A percentile compares a stretch with the other conserved stretches of the same genome.
Evolutionary conservation across 2,888 invertebrate genomes (phyloP).

Genomic region (Clistopyga incitator): DNA sequence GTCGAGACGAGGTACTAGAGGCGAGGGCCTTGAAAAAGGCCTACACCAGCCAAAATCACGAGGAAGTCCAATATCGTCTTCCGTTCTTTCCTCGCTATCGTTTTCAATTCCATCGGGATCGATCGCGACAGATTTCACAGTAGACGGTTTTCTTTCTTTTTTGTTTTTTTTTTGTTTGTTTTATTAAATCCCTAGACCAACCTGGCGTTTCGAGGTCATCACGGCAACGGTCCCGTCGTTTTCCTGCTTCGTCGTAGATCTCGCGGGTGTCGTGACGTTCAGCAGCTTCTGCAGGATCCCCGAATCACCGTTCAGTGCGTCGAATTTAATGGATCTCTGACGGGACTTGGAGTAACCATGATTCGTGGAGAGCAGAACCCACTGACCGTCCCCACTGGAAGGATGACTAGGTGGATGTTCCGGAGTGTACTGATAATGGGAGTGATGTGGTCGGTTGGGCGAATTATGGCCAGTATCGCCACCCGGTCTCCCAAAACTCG

Average conservation of each 20-base stretch:
- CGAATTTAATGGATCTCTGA: slow-evolving; percentile 83
- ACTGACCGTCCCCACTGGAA: slow-evolving; percentile 89
- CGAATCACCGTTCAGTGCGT: slow-evolving; percentile 70
- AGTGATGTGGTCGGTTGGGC: slow-evolving; percentile 81
- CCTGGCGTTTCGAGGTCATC: slow-evolving; percentile 83
- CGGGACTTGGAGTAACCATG: slow-evolving; percentile 87
- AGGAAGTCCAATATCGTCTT: slow-evolving; percentile 55
- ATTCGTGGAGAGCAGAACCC: slow-evolving; percentile 91
- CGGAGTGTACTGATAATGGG: slow-evolving; percentile 84
- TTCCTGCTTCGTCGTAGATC: slow-evolving; percentile 58
- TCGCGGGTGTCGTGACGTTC: slow-evolving; percentile 40
- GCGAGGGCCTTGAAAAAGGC: slow-evolving; percentile 5
- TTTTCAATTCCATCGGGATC: slow-evolving; percentile 50
- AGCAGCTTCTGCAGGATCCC: slow-evolving; percentile 66
- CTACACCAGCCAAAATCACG: slow-evolving; percentile 27
- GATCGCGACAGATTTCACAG: slow-evolving; percentile 47
- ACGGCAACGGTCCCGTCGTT: slow-evolving; percentile 73
- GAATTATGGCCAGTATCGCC: slow-evolving; percentile 25
- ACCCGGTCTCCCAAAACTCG: slow-evolving; percentile 70
- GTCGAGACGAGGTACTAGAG: slow-evolving; percentile 36
- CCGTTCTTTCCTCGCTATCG: slow-evolving; percentile 52
- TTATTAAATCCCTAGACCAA: slow-evolving; percentile 75
- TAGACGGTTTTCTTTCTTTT: slow-evolving; percentile 55
- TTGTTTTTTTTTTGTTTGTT: slow-evolving; percentile 42
- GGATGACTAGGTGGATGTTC: slow-evolving; percentile 87